phyloP scores from a whole-genome alignment of 2,797 vertebrate genomes.

The Falco novaeseelandiae region DNA sequence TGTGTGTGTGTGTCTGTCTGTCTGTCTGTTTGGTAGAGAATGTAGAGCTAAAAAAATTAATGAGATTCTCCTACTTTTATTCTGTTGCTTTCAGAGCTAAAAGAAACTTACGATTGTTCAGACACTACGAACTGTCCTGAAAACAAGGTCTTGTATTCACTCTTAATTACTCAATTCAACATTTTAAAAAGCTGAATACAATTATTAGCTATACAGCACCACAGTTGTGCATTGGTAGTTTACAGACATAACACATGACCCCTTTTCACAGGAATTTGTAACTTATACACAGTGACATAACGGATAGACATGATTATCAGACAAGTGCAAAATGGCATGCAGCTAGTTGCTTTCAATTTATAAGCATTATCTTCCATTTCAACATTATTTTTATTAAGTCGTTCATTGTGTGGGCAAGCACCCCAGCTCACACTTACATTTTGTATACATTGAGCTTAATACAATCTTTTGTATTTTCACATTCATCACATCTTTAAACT shows the following conservation, averaged over 20 bases:
- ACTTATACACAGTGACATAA: background rate
- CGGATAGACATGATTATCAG: background rate
- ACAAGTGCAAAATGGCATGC: conserved; percentile 54
- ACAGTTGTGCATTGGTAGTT: background rate
- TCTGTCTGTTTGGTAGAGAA: background rate
- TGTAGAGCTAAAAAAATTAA: background rate
- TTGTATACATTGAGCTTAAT: conserved; percentile 4
- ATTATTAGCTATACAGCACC: background rate
- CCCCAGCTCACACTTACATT: background rate
- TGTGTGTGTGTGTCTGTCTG: background rate
- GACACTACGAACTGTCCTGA: background rate
- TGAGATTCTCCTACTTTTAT: background rate
- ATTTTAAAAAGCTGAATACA: background rate
- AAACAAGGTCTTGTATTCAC: background rate
- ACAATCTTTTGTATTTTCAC: conserved; percentile 49
- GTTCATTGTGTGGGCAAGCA: background rate
- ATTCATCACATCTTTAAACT: conserved; percentile 37
- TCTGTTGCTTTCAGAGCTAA: background rate
- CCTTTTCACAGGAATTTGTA: background rate
- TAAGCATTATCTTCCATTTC: conserved; percentile 16
- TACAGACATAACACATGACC: conserved; percentile 3
- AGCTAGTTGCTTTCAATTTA: background rate
- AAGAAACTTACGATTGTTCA: background rate
- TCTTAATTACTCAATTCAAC: background rate
- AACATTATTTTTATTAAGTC: background rate